phyloP scores from a whole-genome alignment of 1,140 invertebrate genomes.

The Coelopa frigida region DNA sequence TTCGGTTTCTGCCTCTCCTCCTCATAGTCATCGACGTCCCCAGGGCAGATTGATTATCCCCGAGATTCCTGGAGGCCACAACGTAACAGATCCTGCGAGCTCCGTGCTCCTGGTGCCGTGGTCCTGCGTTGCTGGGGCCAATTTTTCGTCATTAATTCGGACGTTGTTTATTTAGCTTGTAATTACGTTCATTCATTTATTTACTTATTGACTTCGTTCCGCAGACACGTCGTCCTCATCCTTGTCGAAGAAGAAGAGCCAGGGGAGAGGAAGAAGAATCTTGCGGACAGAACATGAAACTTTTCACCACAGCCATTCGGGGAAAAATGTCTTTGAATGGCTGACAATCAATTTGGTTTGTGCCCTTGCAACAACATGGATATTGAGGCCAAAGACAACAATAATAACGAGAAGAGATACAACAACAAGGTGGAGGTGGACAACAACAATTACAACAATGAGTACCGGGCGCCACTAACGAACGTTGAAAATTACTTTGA shows the following conservation, averaged over 20 bases:
- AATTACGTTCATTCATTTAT: constrained; percentile 45
- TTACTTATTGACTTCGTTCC: constrained; percentile 36
- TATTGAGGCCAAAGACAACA: no score
- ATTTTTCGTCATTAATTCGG: constrained; percentile 44
- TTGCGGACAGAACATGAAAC: constrained; percentile 2
- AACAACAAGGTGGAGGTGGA: neutral
- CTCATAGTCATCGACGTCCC: no score
- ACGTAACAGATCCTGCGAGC: no score
- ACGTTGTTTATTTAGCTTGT: constrained; percentile 45
- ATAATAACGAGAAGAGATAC: no score
- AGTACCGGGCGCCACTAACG: constrained; percentile 19
- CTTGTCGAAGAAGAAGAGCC: constrained; percentile 12
- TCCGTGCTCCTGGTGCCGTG: no score
- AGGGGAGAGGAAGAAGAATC: no score
- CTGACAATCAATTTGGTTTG: constrained; percentile 44
- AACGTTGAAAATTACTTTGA: constrained; percentile 45
- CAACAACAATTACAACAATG: neutral
- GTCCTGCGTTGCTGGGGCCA: no score
- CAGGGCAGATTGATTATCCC: no score
- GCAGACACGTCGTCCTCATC: constrained; percentile 5
- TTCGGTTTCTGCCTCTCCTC: no score
- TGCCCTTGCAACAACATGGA: neutral
- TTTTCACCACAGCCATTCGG: constrained; percentile 25
- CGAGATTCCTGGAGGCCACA: no score
- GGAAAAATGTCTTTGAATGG: constrained; percentile 45